Base-by-base conservation (phyloP, 2,113 vertebrate species). In the Urocolius indicus region DNA sequence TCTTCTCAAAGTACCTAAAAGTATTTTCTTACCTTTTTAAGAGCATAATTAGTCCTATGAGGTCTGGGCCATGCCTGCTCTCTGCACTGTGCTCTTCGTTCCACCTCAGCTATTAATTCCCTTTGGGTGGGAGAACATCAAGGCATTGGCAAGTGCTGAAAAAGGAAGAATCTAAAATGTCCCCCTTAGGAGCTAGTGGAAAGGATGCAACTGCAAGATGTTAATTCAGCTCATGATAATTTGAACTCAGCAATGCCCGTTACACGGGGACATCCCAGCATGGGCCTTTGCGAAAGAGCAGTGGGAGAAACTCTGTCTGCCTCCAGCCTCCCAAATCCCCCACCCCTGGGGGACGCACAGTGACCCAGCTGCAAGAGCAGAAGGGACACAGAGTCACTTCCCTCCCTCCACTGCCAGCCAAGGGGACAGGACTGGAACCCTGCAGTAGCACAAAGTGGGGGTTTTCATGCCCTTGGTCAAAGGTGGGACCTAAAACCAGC, bases 31-130 rank as follows among this genome's bases (percentile, higher is more conserved):
- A 90, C 92, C 84, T 18, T 91, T 89, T 89, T 66, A 80, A 69
- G 63, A 86, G n/a, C 51, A 63, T 92, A 93, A 88, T 93, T 88
- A 96, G 92, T 80, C 75, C 85, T 68, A 34, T 23, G 79, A 88
- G 88, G 73, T 13, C 76, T 71, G 72, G 79, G 18, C 95, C 92
- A 92, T 49, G 92, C 68, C 74, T 88, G 79, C 55, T 86, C 22
- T 43, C 49, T 18, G 59, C 29, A 72, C 85, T 93, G 91, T 92
- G 90, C 83, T 93, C 92, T 77, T 73, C 84, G 17, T 69, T 84
- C 77, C 46, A 26, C 63, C 87, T 75, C 6, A 1, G 57, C 0
- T 0, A 95, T 95, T 86, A 95, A 95, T 91, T 92, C 85, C 72
- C 72, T 48, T 71, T 26, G 24, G 11, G 23, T 57, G 43, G 34